Evolutionary conservation across 1,140 invertebrate species (phyloP).

Genomic region (Cherax quadricarinatus): DNA sequence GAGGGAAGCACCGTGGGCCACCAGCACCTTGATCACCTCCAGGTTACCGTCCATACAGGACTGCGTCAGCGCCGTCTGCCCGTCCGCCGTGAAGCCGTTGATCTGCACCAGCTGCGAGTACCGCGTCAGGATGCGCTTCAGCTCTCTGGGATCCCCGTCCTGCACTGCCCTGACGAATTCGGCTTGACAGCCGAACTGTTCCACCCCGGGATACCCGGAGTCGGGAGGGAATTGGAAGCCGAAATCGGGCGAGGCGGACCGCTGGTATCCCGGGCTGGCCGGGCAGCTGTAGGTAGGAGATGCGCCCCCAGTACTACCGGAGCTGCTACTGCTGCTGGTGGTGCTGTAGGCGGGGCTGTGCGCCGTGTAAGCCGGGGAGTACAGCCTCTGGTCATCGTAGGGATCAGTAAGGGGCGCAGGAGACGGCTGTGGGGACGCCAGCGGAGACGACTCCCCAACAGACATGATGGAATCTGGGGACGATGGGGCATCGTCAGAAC

Average conservation of each 20-base stretch:
- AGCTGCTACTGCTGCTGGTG: slow-evolving; percentile 36
- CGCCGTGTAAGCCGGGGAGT: slow-evolving; percentile 68
- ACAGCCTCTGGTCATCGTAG: slow-evolving; percentile 68
- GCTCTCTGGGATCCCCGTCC: slow-evolving; percentile 68
- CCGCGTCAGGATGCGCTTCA: slow-evolving; percentile 71
- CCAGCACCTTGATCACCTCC: slow-evolving; percentile 79
- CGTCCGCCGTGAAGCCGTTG: slow-evolving; percentile 78
- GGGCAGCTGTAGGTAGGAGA: slow-evolving; percentile 36
- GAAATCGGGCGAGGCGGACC: slow-evolving; percentile 64
- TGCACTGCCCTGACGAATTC: slow-evolving; percentile 69
- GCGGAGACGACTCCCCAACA: slow-evolving; percentile 54
- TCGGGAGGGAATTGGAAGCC: slow-evolving; percentile 50
- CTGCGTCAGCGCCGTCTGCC: slow-evolving; percentile 79
- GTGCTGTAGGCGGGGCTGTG: slow-evolving; percentile 67
- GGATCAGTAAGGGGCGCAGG: slow-evolving; percentile 61
- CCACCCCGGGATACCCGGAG: slow-evolving; percentile 54
- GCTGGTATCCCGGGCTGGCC: slow-evolving; percentile 54
- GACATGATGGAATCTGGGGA: slow-evolving; percentile 69
- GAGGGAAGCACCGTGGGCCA: slow-evolving; percentile 79
- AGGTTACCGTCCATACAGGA: slow-evolving; percentile 78
- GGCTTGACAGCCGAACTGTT: slow-evolving; percentile 68
- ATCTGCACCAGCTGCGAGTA: slow-evolving; percentile 73
- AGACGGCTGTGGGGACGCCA: slow-evolving; percentile 60
- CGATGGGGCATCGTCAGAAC: slow-evolving; percentile 67
- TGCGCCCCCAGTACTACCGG: slow-evolving; percentile 13